Evolutionary conservation across 2,888 invertebrate genomes (phyloP).

Genomic region (Lasioglossum figueresi): DNA sequence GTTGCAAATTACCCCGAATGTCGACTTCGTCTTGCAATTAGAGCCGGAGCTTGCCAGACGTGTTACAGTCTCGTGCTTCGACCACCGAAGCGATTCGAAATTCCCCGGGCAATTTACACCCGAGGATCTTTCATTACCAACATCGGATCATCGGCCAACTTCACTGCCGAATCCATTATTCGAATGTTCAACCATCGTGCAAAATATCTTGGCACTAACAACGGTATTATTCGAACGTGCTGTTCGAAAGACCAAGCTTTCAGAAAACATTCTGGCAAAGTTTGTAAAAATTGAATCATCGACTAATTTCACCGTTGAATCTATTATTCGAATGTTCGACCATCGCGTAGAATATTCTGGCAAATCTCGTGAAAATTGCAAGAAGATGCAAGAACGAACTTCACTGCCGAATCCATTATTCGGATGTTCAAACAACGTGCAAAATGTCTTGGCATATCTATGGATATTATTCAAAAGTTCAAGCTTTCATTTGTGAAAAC

Average conservation of each 20-base stretch:
- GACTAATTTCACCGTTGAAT: no score
- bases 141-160: not conserved
- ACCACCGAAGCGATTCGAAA: not conserved
- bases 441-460: no score
- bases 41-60: conserved; percentile 20
- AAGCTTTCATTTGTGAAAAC: not conserved
- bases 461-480: no score
- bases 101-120: not conserved
- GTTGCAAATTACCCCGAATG: conserved; percentile 37
- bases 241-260: not conserved
- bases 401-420: no score
- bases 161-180: not conserved
- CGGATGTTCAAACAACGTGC: not conserved
- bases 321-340: no score
- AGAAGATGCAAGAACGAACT: not conserved
- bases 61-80: not conserved
- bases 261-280: not conserved
- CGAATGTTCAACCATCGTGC: not conserved
- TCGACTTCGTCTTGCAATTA: conserved; percentile 43
- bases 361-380: no score
- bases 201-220: not conserved
- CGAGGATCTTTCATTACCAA: not conserved
- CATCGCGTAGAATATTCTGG: no score
- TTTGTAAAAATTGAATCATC: not conserved
- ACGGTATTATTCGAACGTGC: no score